phyloP scores from a whole-genome alignment of 2,888 invertebrate species.

The Aphodius granarius region DNA sequence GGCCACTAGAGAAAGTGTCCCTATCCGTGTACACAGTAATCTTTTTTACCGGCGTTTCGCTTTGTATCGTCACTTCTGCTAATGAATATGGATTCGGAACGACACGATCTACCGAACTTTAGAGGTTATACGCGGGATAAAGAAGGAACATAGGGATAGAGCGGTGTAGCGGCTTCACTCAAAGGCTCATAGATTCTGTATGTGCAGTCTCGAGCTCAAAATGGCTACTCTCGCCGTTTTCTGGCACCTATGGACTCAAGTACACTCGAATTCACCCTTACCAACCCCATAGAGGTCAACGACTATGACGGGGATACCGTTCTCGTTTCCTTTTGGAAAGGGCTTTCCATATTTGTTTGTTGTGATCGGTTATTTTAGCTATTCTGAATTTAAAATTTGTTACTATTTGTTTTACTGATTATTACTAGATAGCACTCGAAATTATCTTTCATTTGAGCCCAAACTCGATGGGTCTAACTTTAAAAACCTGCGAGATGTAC shows the following conservation, averaged over 20 bases:
- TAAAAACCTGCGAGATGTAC: no score
- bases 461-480: no score
- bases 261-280: neutral
- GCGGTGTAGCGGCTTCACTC: neutral
- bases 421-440: no score
- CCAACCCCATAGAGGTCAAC: neutral
- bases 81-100: neutral
- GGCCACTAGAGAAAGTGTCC: neutral
- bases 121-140: neutral
- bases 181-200: neutral
- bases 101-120: neutral
- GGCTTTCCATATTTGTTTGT: neutral
- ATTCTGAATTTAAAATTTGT: no score
- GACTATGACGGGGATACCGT: neutral
- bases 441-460: no score
- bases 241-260: constrained; percentile 33
- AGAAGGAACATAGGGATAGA: neutral
- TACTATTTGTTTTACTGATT: no score
- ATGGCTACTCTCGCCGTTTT: constrained; percentile 37
- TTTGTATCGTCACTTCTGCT: neutral
- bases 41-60: neutral
- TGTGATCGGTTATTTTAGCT: neutral
- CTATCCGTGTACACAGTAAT: neutral
- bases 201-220: constrained; percentile 26
- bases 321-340: neutral